Percentiles rank a stretch among this genome's conserved stretches.
These are phyloP conservation scores for Phalloptychus januarius DNA, from an alignment of 2,797 vertebrate species.

Conservation along the genomic window DNA sequence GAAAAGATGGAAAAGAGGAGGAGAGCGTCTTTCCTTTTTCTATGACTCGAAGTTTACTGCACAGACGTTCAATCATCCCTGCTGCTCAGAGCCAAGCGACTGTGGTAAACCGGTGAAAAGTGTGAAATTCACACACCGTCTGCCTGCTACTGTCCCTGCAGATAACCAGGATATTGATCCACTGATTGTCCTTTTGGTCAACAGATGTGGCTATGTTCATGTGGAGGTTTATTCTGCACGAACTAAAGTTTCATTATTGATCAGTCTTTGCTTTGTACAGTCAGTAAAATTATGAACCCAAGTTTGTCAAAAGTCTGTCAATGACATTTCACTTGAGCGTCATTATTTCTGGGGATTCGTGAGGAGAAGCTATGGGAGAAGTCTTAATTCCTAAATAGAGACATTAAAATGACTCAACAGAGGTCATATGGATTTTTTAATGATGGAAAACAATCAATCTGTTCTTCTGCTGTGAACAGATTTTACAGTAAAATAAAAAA, in stretches of 20 bases:
- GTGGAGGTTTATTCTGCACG: background rate
- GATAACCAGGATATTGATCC: conserved; percentile 5
- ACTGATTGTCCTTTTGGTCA: background rate
- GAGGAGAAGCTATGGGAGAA: conserved; percentile 53
- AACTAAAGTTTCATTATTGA: background rate
- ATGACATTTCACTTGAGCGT: conserved; percentile 57
- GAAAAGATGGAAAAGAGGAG: conserved; percentile 80
- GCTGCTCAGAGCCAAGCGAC: background rate
- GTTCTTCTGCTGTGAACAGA: background rate
- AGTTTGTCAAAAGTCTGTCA: conserved; percentile 66
- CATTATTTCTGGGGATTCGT: conserved; percentile 60
- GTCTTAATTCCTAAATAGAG: conserved; percentile 42
- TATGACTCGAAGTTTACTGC: background rate
- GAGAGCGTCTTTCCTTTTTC: conserved; percentile 46
- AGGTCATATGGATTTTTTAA: conserved; percentile 46
- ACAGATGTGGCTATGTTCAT: background rate
- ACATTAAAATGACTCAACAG: conserved; percentile 66
- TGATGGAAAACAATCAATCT: background rate
- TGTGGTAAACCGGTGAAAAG: background rate
- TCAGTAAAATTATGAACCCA: conserved; percentile 62
- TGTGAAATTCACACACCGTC: background rate
- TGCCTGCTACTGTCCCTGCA: background rate
- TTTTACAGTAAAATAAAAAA: conserved; percentile 12
- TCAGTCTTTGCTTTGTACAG: conserved; percentile 37
- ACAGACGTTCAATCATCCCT: background rate